Evolutionary conservation across 2,113 vertebrate genomes (phyloP).

Genomic region (Apistogramma diplotaenia): DNA sequence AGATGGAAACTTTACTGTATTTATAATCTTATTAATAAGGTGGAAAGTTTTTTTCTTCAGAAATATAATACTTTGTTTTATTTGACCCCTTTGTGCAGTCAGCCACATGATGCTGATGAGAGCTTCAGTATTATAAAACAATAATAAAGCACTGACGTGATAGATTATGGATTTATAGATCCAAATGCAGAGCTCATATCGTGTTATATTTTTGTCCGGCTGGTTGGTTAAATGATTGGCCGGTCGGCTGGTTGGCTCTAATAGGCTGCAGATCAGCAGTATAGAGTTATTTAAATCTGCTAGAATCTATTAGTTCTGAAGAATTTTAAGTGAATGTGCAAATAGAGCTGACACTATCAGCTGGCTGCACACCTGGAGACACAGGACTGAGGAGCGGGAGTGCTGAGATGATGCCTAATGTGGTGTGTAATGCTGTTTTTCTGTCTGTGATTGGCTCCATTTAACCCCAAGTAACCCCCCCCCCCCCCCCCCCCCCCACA

Average conservation of each 20-base stretch:
- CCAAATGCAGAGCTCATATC: constrained; percentile 11
- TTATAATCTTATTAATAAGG: too few species aligned
- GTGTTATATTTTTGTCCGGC: constrained; percentile 20
- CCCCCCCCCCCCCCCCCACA: not conserved
- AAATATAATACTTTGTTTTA: too few species aligned
- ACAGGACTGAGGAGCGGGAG: constrained; percentile 39
- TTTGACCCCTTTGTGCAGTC: too few species aligned
- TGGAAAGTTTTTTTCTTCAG: too few species aligned
- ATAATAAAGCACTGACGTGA: constrained; percentile 30
- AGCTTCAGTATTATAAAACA: constrained; percentile 37
- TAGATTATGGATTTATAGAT: too few species aligned
- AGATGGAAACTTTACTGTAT: too few species aligned
- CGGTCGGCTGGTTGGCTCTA: constrained; percentile 37
- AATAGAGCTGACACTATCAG: constrained; percentile 69
- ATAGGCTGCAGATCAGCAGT: constrained; percentile 63
- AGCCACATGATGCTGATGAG: constrained; percentile 18
- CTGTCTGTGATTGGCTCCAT: constrained; percentile 69
- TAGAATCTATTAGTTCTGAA: constrained; percentile 70
- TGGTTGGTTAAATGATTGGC: constrained; percentile 42
- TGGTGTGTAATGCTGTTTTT: constrained; percentile 75
- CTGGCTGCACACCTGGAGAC: constrained; percentile 71
- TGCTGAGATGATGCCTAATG: constrained; percentile 69
- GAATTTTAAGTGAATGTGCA: constrained; percentile 68
- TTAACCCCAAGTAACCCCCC: constrained; percentile 62
- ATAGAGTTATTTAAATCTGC: constrained; percentile 54